Conservation (phyloP, 2,888 invertebrate species). For the Drosophila kanekoi region DNA sequence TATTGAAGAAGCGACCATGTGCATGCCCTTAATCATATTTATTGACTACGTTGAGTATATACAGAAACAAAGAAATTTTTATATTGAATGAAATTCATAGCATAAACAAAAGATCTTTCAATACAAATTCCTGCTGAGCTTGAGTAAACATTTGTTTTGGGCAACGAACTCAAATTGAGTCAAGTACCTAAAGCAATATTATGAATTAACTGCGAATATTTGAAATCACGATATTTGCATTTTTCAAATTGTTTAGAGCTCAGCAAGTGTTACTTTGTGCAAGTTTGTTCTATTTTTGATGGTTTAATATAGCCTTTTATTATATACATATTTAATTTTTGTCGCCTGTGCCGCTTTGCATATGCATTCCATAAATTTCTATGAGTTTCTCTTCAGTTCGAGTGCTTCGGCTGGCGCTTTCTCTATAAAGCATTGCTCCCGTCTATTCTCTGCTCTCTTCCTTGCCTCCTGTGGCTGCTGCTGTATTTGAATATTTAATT, state of each 20-base stretch:
- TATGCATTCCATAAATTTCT: conserved; percentile 48
- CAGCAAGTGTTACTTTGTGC: not conserved
- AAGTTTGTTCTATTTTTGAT: not conserved
- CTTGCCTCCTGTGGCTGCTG: conserved; percentile 3
- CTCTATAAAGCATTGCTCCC: conserved; percentile 29
- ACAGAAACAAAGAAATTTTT: no score
- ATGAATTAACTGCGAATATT: no score
- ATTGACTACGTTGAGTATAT: no score
- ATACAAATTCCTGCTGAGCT: not conserved
- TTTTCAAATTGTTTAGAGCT: not conserved
- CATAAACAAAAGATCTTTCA: not conserved
- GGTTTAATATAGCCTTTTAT: not conserved
- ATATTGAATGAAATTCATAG: not conserved
- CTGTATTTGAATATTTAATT: conserved; percentile 78
- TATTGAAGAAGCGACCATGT: no score
- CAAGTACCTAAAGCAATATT: not conserved
- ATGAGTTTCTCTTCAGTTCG: conserved; percentile 54
- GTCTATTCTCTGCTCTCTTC: not conserved
- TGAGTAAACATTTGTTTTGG: not conserved
- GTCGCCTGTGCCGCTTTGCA: conserved; percentile 45
- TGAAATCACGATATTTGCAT: no score
- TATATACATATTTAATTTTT: conserved; percentile 28
- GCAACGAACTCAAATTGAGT: not conserved
- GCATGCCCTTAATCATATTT: no score
- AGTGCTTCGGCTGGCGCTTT: conserved; percentile 42